Percentiles rank a stretch among this genome's conserved stretches.
These are phyloP conservation scores for Stichodactyla mertensii DNA, from an alignment of 64 coral and sea anemone species.

Conservation along the genomic window DNA sequence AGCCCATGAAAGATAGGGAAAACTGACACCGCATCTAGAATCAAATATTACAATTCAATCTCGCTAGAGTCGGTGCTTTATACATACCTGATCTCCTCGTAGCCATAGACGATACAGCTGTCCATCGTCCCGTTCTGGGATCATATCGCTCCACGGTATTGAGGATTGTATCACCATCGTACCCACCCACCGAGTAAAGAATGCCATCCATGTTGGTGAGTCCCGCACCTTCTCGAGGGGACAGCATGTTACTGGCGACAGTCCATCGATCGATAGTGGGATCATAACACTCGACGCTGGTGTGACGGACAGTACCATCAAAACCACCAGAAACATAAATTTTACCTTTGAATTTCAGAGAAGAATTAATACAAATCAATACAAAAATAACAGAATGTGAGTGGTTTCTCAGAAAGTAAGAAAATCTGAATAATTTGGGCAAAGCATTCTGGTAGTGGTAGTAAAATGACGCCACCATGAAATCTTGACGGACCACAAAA, in stretches of 20 bases:
- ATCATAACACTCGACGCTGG: slow-evolving; percentile 85
- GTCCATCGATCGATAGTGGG: slow-evolving; percentile 96
- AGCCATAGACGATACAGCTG: slow-evolving; percentile 71
- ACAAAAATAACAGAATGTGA: too few relatives aligned
- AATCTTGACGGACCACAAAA: too few relatives aligned
- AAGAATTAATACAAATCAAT: too few relatives aligned
- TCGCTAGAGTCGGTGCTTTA: neutral
- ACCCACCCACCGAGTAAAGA: slow-evolving; percentile 87
- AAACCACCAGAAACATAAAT: slow-evolving; percentile 97
- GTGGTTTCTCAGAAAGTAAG: too few relatives aligned
- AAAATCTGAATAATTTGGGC: too few relatives aligned
- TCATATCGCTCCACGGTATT: slow-evolving; percentile 89
- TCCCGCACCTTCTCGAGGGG: slow-evolving; percentile 79
- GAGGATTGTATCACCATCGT: slow-evolving; percentile 82
- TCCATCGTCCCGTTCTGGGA: slow-evolving; percentile 86
- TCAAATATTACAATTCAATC: neutral
- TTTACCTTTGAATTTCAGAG: slow-evolving; percentile 50
- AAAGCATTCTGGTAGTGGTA: too few relatives aligned
- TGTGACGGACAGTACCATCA: slow-evolving; percentile 84
- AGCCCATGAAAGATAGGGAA: too few relatives aligned
- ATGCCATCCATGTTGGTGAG: slow-evolving; percentile 80
- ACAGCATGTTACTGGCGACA: slow-evolving; percentile 64
- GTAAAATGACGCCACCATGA: too few relatives aligned
- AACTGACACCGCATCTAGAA: too few relatives aligned
- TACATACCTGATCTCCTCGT: slow-evolving; percentile 81